Conservation (phyloP, 2,888 invertebrate genomes). For the Cheilosia vulpina region DNA sequence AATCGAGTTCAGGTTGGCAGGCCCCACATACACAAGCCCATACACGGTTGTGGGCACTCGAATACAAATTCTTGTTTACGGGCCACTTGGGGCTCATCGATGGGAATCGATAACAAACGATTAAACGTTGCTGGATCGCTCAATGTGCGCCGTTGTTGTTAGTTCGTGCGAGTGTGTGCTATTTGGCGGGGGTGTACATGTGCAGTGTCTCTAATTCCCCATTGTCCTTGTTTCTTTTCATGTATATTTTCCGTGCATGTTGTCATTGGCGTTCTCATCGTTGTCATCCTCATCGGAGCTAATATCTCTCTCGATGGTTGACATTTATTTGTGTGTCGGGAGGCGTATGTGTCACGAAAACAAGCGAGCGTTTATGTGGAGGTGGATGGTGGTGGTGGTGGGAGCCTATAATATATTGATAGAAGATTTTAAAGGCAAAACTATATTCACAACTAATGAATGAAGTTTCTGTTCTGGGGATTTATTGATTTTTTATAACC, state of each 20-base stretch:
- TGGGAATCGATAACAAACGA: constrained; percentile 71
- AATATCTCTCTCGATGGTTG: constrained; percentile 54
- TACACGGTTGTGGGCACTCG: constrained; percentile 36
- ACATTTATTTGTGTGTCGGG: constrained; percentile 46
- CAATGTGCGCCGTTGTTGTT: constrained; percentile 20
- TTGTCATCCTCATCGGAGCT: constrained; percentile 28
- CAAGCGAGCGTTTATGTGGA: constrained; percentile 56
- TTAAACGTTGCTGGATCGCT: constrained; percentile 65
- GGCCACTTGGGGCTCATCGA: constrained; percentile 70
- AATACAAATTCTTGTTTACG: constrained; percentile 70
- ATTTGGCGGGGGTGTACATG: constrained; percentile 2
- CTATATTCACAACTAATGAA: not conserved
- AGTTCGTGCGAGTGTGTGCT: not conserved
- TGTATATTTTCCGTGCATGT: constrained; percentile 12
- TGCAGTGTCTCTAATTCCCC: constrained; percentile 6
- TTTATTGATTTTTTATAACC: constrained; percentile 21
- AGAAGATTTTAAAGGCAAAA: constrained; percentile 3
- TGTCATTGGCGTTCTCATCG: not conserved
- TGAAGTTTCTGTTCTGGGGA: constrained; percentile 5
- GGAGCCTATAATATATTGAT: constrained; percentile 13
- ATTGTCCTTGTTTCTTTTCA: constrained; percentile 49
- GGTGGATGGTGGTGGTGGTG: not conserved
- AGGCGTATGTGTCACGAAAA: constrained; percentile 43
- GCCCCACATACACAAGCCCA: constrained; percentile 11
- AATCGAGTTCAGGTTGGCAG: constrained; percentile 68